These are phyloP conservation scores for Erpornis zantholeuca DNA, from an alignment of 2,113 vertebrate genomes.

Conservation along the genomic window DNA sequence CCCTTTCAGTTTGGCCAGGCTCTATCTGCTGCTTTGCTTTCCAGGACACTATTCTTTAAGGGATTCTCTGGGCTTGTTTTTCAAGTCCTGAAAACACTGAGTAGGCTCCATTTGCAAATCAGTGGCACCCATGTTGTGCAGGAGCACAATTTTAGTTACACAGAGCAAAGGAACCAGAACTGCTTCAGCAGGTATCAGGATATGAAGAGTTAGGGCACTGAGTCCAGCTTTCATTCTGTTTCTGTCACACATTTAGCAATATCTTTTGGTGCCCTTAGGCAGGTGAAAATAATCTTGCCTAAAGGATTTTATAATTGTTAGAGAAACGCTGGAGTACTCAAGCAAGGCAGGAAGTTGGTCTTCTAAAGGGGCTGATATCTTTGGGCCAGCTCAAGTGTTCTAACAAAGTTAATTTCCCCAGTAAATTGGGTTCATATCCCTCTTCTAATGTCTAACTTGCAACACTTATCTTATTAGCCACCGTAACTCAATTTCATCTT, in stretches of 20 bases:
- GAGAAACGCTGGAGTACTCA: not conserved
- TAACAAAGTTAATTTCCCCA: slow-evolving; percentile 10
- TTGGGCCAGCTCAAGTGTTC: not conserved
- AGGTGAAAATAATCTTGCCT: not conserved
- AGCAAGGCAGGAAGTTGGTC: not conserved
- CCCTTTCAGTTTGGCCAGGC: not conserved
- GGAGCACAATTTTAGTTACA: not conserved
- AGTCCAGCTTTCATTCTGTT: not conserved
- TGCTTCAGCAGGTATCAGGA: not conserved
- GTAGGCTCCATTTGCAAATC: not conserved
- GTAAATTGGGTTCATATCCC: not conserved
- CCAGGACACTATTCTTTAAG: not conserved
- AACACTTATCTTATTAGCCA: not conserved
- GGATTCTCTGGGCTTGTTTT: not conserved
- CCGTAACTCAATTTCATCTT: not conserved
- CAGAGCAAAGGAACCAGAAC: not conserved
- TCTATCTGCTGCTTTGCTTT: not conserved
- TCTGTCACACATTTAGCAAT: not conserved
- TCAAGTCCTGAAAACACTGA: not conserved
- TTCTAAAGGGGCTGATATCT: not conserved
- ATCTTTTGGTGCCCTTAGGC: not conserved
- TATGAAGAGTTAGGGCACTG: not conserved
- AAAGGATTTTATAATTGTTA: not conserved
- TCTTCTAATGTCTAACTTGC: not conserved
- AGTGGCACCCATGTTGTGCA: not conserved